These are phyloP conservation scores for Lepidochrysops patricia DNA, from an alignment of 2,888 invertebrate species.

Conservation along the genomic window DNA sequence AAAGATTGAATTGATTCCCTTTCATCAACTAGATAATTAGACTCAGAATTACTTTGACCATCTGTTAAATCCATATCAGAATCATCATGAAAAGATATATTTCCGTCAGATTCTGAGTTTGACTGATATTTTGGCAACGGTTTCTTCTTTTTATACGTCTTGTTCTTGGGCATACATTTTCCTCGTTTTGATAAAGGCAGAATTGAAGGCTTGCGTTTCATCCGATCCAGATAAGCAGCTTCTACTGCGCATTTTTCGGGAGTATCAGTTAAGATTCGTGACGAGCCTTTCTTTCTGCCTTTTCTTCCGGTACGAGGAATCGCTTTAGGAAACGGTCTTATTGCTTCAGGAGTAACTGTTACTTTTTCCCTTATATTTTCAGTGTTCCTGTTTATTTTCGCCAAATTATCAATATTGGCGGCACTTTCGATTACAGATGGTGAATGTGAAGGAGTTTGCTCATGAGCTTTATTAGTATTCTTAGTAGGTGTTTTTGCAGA, in stretches of 20 bases:
- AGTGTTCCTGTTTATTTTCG: too few species aligned
- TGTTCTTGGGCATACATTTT: neutral
- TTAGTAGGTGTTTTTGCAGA: conserved; percentile 2
- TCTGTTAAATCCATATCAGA: neutral
- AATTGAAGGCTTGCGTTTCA: conserved; percentile 14
- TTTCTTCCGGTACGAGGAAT: neutral
- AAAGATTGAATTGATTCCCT: neutral
- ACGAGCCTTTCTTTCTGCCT: neutral
- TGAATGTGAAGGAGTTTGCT: too few species aligned
- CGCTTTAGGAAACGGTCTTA: neutral
- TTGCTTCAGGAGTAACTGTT: neutral
- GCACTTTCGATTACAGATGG: too few species aligned
- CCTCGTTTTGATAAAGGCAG: conserved; percentile 12
- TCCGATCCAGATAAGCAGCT: neutral
- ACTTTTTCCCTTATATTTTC: too few species aligned
- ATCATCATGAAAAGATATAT: neutral
- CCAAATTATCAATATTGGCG: too few species aligned
- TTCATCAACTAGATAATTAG: neutral
- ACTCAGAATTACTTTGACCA: neutral
- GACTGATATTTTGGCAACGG: too few species aligned
- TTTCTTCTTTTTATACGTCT: too few species aligned
- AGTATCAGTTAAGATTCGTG: neutral
- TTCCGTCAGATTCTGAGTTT: too few species aligned
- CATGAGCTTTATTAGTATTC: neutral
- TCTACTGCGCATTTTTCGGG: neutral